Percentiles rank a stretch among this genome's conserved stretches.
Evolutionary conservation across 2,113 vertebrate species (phyloP).

Genomic region (Sula dactylatra): DNA sequence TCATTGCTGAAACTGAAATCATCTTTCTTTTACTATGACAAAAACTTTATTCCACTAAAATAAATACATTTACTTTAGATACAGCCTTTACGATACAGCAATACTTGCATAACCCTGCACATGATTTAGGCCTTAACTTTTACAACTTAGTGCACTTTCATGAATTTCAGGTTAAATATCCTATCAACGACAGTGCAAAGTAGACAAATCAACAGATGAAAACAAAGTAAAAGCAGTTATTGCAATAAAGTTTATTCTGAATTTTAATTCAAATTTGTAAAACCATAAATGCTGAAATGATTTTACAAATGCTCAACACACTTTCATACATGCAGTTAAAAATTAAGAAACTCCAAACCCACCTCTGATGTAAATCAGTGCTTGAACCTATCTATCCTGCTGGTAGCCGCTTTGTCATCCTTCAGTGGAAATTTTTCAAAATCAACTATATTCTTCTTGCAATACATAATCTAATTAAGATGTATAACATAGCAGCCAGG

Average conservation of each 20-base stretch:
- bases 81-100: neutral
- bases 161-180: neutral
- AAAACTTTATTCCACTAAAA: neutral
- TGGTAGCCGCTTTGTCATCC: neutral
- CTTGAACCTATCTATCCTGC: neutral
- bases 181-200: neutral
- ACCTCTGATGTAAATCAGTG: neutral
- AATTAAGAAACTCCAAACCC: neutral
- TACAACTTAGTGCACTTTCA: neutral
- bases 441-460: neutral
- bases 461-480: slow-evolving; percentile 31
- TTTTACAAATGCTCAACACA: neutral
- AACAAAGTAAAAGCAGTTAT: neutral
- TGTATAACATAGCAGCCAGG: neutral
- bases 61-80: neutral
- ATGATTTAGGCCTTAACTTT: neutral
- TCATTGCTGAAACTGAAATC: neutral
- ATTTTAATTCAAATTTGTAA: neutral
- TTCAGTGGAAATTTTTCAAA: neutral
- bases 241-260: neutral
- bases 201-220: neutral
- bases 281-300: neutral
- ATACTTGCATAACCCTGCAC: neutral
- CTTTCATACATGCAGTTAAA: neutral
- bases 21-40: neutral